phyloP scores from a whole-genome alignment of 2,113 vertebrate species.

The Rhabdomys dilectus region DNA sequence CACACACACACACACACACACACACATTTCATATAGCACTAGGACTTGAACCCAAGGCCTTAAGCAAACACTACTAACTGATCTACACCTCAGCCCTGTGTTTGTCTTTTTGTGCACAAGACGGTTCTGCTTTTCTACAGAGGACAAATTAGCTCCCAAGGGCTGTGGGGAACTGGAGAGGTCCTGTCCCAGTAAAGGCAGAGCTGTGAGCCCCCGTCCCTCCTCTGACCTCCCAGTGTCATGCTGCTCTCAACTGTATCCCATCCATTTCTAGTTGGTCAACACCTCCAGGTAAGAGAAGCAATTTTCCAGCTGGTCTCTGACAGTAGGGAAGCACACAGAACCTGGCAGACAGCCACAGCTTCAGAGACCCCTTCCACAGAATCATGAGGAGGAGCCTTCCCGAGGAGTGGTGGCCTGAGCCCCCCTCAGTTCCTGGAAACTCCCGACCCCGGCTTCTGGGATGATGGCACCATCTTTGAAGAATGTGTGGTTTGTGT shows the following conservation, averaged over 20 bases:
- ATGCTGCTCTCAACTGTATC: rapidly evolving
- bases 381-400: neutral
- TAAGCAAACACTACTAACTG: neutral
- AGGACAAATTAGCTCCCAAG: neutral
- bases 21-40: neutral
- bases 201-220: neutral
- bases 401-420: neutral
- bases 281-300: neutral
- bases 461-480: neutral
- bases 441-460: neutral
- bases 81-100: neutral
- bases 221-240: rapidly evolving
- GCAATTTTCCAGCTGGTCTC: rapidly evolving
- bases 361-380: neutral
- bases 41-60: neutral
- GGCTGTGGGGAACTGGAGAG: neutral
- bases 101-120: conserved; percentile 8
- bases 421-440: neutral
- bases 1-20: neutral
- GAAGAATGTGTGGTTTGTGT: neutral
- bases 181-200: neutral
- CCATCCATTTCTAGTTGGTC: neutral
- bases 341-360: neutral
- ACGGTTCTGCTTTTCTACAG: neutral
- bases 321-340: neutral